Conservation (phyloP, 2,888 invertebrate genomes). For the Fragum sueziense region DNA sequence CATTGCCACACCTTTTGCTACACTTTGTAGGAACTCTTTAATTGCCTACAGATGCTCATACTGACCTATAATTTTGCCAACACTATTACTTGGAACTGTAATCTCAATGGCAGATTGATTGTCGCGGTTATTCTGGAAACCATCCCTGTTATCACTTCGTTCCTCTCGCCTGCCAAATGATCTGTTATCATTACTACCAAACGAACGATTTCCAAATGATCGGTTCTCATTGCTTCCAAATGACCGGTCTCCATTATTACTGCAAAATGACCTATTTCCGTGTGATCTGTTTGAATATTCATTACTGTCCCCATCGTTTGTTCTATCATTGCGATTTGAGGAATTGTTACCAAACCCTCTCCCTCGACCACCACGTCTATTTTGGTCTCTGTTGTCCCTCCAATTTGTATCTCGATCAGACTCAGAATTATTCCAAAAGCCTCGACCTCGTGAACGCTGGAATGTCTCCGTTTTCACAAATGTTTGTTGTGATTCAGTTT, state of each 20-base stretch:
- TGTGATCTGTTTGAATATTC: neutral
- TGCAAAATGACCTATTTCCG: neutral
- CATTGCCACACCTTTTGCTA: too few species aligned
- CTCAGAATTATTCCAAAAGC: slow-evolving; percentile 36
- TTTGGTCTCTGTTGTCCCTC: neutral
- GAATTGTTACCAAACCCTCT: neutral
- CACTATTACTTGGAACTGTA: slow-evolving; percentile 53
- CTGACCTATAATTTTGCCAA: slow-evolving; percentile 72
- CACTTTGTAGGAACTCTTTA: too few species aligned
- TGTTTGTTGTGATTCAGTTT: neutral
- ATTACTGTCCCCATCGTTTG: neutral
- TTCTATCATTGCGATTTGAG: neutral
- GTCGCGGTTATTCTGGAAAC: neutral
- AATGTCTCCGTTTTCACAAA: neutral
- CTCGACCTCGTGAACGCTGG: slow-evolving; percentile 23
- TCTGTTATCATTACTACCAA: neutral
- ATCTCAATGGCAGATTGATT: slow-evolving; percentile 9
- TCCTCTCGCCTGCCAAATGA: neutral
- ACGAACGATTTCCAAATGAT: neutral
- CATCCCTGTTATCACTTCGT: neutral
- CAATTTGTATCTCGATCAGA: slow-evolving; percentile 19
- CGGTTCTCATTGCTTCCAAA: neutral
- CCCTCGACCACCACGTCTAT: neutral
- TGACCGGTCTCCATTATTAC: neutral
- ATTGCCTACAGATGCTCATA: too few species aligned